Base-by-base conservation (phyloP, 2,888 invertebrate genomes). In the Neria commutata region DNA sequence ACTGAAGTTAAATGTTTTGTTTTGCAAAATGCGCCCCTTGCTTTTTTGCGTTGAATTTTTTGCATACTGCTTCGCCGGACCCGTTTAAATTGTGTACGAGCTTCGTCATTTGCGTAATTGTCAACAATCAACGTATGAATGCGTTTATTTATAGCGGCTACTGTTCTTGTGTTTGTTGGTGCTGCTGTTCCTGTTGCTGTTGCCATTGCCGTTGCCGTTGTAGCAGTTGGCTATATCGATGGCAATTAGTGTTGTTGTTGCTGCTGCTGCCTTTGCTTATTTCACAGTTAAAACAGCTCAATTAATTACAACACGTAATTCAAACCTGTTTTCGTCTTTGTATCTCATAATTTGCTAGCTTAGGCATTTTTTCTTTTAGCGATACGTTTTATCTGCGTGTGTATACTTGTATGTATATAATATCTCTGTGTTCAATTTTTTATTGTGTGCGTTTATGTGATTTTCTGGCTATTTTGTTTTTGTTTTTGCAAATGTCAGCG, bases 221-320 rank as follows among this genome's bases (percentile, higher is more conserved):
- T 37, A 37, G 4, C 8, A 14, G 4, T 37, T 37, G 4, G 37
- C 37, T n/a, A n/a, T n/a, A n/a, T n/a, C n/a, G 42, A 17, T 42
- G 21, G 5, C n/a, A n/a, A n/a, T n/a, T n/a, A 52, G 19, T 17
- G 10, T 50, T 58, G 50, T 48, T 54, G 29, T 49, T 37, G 42
- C 54, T 48, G 16, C 17, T 45, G 47, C 21, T 46, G 65, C 63
- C 40, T 17, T 45, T 34, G 11, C 42, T 33, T 16, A 49, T 50
- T 53, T 51, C 47, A 62, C 69, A 60, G 65, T 66, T 68, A 70
- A 67, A 76, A 75, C 70, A 71, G 68, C 71, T 75, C 73, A 75
- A 75, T 74, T 75, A 75, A 73, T 65, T 72, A 67, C 65, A 65
- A 63, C 61, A 59, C 63, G 71, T 68, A 76, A 73, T 75, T 63